Percentiles rank a stretch among this genome's conserved stretches.
phyloP scores from a whole-genome alignment of 2,888 invertebrate species.

The Dryobota labecula region DNA sequence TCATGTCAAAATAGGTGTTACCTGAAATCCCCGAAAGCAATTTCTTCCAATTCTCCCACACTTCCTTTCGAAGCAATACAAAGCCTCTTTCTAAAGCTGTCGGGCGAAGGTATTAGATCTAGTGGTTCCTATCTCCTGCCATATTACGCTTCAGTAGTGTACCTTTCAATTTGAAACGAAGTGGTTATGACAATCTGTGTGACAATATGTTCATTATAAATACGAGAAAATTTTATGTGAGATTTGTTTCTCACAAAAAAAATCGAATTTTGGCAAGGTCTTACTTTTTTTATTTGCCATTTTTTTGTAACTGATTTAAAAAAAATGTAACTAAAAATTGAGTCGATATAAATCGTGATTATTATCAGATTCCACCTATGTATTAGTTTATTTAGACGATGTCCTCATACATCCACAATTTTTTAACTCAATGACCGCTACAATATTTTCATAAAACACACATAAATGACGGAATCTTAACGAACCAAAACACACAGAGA shows the following conservation, averaged over 20 bases:
- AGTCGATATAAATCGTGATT: neutral
- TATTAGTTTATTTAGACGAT: neutral
- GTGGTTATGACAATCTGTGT: slow-evolving; percentile 22
- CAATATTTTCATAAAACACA: slow-evolving; percentile 17
- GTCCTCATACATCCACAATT: neutral
- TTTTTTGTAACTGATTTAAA: too few relatives aligned
- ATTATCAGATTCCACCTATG: neutral
- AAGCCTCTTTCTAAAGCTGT: slow-evolving; percentile 42
- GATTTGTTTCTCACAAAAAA: neutral
- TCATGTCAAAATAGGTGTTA: slow-evolving; percentile 14
- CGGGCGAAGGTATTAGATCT: slow-evolving; percentile 51
- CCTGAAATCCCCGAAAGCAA: slow-evolving; percentile 51
- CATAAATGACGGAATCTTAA: slow-evolving; percentile 44
- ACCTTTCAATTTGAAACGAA: slow-evolving; percentile 51
- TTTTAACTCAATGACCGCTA: neutral
- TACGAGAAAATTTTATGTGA: neutral
- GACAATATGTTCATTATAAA: neutral
- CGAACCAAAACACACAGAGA: slow-evolving; percentile 57
- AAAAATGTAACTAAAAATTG: too few relatives aligned
- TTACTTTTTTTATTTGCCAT: too few relatives aligned
- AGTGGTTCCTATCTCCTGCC: slow-evolving; percentile 42
- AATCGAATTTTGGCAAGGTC: neutral
- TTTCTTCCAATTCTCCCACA: slow-evolving; percentile 45
- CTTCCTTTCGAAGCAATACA: slow-evolving; percentile 31
- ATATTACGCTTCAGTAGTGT: slow-evolving; percentile 45